phyloP scores from a whole-genome alignment of 2,888 invertebrate species.

The Leucophenga maculata region DNA sequence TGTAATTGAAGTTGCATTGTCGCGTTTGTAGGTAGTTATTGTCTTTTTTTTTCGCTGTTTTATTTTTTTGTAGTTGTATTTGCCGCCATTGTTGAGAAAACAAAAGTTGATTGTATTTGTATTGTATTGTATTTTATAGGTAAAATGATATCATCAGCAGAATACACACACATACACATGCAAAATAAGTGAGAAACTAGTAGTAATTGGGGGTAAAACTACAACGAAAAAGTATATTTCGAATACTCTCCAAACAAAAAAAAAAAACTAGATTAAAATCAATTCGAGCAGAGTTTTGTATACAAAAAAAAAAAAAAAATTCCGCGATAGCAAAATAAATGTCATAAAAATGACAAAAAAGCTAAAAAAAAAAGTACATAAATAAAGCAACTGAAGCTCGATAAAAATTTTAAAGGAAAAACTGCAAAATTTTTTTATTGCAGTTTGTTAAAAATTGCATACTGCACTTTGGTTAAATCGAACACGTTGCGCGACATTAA shows the following conservation, averaged over 20 bases:
- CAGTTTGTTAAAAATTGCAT: conserved; percentile 7
- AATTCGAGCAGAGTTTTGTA: neutral
- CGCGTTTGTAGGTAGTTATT: neutral
- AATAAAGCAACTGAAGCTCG: no score
- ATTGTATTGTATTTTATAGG: neutral
- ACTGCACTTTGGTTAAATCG: conserved; percentile 12
- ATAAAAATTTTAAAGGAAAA: no score
- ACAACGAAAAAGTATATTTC: neutral
- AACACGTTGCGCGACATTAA: neutral
- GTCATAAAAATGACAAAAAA: no score
- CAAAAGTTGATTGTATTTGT: conserved; percentile 12
- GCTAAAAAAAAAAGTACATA: no score
- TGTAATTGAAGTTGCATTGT: conserved; percentile 16
- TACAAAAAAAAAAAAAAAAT: neutral
- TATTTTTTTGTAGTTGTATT: neutral
- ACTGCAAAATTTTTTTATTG: neutral
- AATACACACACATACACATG: no score
- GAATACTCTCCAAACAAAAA: no score
- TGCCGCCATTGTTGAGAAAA: neutral
- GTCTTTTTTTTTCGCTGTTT: conserved; percentile 3
- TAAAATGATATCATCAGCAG: conserved; percentile 10
- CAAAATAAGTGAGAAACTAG: no score
- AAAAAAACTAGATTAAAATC: no score
- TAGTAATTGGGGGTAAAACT: neutral
- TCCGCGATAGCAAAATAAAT: no score